Base-by-base conservation (phyloP, 37 sponge, comb jelly and placozoan genomes). In the Geodia barretti region DNA sequence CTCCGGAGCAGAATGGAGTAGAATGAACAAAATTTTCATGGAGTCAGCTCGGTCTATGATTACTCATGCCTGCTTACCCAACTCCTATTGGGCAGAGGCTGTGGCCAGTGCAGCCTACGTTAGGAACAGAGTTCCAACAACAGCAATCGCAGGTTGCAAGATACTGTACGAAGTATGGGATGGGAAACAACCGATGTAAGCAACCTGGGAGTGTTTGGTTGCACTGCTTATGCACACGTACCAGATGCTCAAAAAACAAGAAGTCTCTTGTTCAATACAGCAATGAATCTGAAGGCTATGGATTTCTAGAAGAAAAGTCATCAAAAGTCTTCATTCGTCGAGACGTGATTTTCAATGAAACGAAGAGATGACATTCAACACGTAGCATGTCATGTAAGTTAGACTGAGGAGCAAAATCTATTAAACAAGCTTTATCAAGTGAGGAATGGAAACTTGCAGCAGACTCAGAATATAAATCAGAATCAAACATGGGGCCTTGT, bases 211-310 rank as follows among this genome's bases (percentile, higher is more conserved):
- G 87, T 80, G 34, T 87, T 87, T 80, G 81, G 87, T 23, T 79
- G 81, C 67, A 43, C 66, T 28, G 87, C 81, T 24, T 87, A 80
- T 80, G 87, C 81, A n/a, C 87, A 84, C 39, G n/a, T n/a, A n/a
- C n/a, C n/a, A n/a, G n/a, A n/a, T n/a, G n/a, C n/a, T n/a, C n/a
- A n/a, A n/a, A n/a, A n/a, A n/a, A n/a, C n/a, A n/a, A n/a, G n/a
- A n/a, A n/a, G n/a, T n/a, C n/a, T n/a, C n/a, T n/a, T n/a, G n/a
- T n/a, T n/a, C n/a, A n/a, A n/a, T n/a, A n/a, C n/a, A n/a, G n/a
- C n/a, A n/a, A n/a, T n/a, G n/a, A n/a, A n/a, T n/a, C n/a, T n/a
- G n/a, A n/a, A n/a, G n/a, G n/a, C n/a, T n/a, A n/a, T n/a, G n/a
- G n/a, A n/a, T n/a, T n/a, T n/a, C n/a, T n/a, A n/a, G n/a, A n/a